Base-by-base conservation (phyloP, 2,888 invertebrate species). In the Protophormia terraenovae region DNA sequence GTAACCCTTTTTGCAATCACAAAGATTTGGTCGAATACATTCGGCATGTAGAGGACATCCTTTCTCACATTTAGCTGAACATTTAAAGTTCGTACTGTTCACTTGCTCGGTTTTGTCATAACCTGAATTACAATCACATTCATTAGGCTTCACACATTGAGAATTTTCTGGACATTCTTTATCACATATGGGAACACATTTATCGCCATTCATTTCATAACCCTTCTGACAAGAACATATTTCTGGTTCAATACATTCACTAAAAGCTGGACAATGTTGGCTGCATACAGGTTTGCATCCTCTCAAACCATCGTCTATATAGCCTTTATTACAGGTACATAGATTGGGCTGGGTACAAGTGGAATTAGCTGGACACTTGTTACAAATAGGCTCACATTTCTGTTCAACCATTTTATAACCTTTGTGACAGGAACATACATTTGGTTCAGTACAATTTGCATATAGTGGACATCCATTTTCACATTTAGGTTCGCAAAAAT, bases 311-410 rank as follows among this genome's bases (percentile, higher is more conserved):
- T 71, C 35, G 0, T n/a, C 38, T 0, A 19, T 6, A 32, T 87
- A 89, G 5, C 86, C 87, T 2, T 38, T 19, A 6, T 76, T 41
- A 47, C 89, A 89, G 0, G 55, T 55, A 50, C 88, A 87, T 27
- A 79, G 79, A 0, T 85, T 82, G 8, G 90, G 90, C 3, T 72
- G 86, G 0, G 72, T 47, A 16, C 88, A 88, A 41, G 83, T 87
- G 2, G 86, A 82, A 38, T 89, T 85, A 50, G 83, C 85, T 0
- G 83, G 73, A 24, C 91, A 91, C 0, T 45, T 29, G 1, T 14
- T 19, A 81, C 91, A 92, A 0, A 77, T 66, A n/a, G 89, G 87
- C 12, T 87, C 55, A 53, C 89, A 89, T 2, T 89, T 90, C n/a
- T 88, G 87, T 0, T 67, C 38, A 0, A 72, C 0, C 55, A 38